Evolutionary conservation across 2,797 vertebrate species (phyloP).

Genomic region (Channallabes apus): DNA sequence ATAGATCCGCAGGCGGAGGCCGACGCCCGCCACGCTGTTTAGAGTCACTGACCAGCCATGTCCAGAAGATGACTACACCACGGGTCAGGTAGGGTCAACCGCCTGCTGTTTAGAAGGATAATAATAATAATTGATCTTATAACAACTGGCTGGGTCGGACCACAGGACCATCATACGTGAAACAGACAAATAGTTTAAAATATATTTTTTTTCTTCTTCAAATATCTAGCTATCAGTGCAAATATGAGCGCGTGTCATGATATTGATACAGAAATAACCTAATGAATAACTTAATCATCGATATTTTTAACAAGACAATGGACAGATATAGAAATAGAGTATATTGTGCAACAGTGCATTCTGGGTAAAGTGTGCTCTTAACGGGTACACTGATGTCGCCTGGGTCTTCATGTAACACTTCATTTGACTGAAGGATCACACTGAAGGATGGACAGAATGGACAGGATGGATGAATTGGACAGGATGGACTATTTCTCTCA

Average conservation of each 20-base stretch:
- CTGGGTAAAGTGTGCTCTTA: not conserved
- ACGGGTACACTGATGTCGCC: not conserved
- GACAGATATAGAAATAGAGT: not conserved
- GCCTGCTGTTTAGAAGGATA: conserved; percentile 21
- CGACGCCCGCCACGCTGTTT: conserved; percentile 95
- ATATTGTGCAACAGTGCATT: not conserved
- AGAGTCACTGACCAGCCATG: conserved; percentile 89
- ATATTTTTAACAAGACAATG: not conserved
- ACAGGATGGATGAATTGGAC: no score
- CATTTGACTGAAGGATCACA: no score
- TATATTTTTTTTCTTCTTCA: not conserved
- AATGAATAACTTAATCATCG: no score
- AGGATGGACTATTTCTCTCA: no score
- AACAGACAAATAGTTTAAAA: not conserved
- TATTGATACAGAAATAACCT: not conserved
- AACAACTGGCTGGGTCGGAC: not conserved
- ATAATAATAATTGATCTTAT: not conserved
- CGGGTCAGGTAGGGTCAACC: conserved; percentile 80
- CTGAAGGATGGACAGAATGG: no score
- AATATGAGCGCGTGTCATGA: not conserved
- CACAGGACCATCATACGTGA: not conserved
- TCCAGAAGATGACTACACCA: conserved; percentile 86
- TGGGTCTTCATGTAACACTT: not conserved
- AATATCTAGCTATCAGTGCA: not conserved
- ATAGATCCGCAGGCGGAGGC: conserved; percentile 91